Base-by-base conservation (phyloP, 2,797 vertebrate species). In the Mus minutoides region DNA sequence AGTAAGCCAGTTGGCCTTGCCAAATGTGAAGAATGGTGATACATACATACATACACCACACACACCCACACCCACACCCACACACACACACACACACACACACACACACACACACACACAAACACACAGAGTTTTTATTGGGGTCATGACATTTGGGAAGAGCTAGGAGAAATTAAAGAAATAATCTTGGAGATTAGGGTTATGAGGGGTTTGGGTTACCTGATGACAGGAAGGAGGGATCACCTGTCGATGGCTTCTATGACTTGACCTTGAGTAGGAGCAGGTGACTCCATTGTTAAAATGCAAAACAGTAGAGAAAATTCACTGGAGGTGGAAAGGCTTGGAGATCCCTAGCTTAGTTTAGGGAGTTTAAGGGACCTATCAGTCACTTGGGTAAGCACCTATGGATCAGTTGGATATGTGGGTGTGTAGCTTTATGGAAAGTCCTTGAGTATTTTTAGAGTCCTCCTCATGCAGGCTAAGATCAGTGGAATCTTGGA, bases 211-310 rank as follows among this genome's bases (percentile, higher is more conserved):
- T 73, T 31, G 73, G 17, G n/a, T 22, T 24, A 9, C 29, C 31
- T 22, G 19, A 22, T 12, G 0, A 2, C 4, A 6, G 46, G 22
- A 21, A 46, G n/a, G 31, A 0, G 11, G 46, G 12, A 64, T 0
- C 2, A 1, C 4, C 34, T 52, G 29, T 43, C 37, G 37, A 40
- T 2, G 34, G 52, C 29, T 37, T 34, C 92, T 37, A 26, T 13
- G 8, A 90, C 49, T 5, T 21, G 10, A 69, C 24, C 73, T 37
- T 52, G 56, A 0, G 6, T 14, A 77, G 14, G 6, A 11, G 4
- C 43, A 84, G 34, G 26, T 58, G 31, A 10, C 40, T 22, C 37
- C 29, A 21, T 85, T 22, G 52, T 31, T 52, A 82, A 52, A 56
- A 37, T 52, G 29, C 2, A 14, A 87, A 84, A 83, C 0, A 1